phyloP scores from a whole-genome alignment of 2,888 invertebrate genomes.

The Drosophila atripex region DNA sequence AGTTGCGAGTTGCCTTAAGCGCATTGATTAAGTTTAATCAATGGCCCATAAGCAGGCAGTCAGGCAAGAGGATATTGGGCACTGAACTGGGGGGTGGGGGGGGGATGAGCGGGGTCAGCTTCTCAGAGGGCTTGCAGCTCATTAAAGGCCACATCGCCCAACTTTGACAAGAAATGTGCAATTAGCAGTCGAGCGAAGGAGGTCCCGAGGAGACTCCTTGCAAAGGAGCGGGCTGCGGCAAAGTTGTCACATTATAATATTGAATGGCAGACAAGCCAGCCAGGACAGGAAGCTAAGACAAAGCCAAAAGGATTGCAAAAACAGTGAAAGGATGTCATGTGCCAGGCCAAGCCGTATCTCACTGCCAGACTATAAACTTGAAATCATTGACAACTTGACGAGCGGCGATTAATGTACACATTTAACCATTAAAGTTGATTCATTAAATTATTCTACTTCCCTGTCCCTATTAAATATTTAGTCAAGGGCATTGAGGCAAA shows the following conservation, averaged over 20 bases:
- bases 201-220: not conserved
- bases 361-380: not conserved
- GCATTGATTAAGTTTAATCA: conserved; percentile 77
- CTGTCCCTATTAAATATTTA: not conserved
- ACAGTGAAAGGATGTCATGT: conserved; percentile 1
- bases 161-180: conserved; percentile 75
- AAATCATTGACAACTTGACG: not conserved
- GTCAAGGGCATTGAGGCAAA: not conserved
- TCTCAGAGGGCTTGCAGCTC: conserved; percentile 53
- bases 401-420: not conserved
- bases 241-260: conserved; percentile 78
- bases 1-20: conserved; percentile 74
- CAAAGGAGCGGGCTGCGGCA: conserved; percentile 17
- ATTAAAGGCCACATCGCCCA: conserved; percentile 65
- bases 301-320: conserved; percentile 13
- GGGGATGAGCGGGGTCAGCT: conserved; percentile 30
- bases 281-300: conserved; percentile 23
- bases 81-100: not conserved
- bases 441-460: not conserved
- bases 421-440: not conserved
- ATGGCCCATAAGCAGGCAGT: conserved; percentile 73
- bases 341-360: not conserved
- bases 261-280: conserved; percentile 62
- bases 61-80: conserved; percentile 22
- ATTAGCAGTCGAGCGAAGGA: conserved; percentile 54